Percentiles rank a stretch among this genome's conserved stretches.
phyloP scores from a whole-genome alignment of 35 echinoderm and acorn worm species.

The Diadema setosum region DNA sequence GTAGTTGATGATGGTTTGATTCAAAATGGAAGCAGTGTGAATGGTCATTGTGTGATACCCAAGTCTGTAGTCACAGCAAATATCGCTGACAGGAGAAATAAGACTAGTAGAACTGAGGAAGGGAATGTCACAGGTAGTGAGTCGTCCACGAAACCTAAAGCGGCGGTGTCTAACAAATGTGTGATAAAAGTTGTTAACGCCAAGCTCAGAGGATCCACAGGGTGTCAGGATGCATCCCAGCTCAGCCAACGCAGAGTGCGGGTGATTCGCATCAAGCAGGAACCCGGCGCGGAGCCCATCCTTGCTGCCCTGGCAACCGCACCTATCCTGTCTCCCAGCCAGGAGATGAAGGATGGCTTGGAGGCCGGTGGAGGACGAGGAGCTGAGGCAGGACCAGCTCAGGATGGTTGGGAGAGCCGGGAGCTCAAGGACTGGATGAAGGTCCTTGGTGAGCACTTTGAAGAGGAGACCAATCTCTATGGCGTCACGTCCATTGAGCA shows the following conservation, averaged over 20 bases:
- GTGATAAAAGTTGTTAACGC: neutral
- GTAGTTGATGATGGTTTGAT: neutral
- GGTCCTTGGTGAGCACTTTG: neutral
- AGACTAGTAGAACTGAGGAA: too few species aligned
- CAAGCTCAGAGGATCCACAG: neutral
- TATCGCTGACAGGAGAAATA: too few species aligned
- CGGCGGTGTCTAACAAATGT: neutral
- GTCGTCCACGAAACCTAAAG: neutral
- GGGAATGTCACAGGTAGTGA: too few species aligned
- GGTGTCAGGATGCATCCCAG: neutral
- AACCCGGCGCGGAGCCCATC: neutral
- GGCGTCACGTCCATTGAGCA: conserved; percentile 71
- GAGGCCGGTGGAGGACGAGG: neutral
- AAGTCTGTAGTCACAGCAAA: neutral
- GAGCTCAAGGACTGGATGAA: conserved; percentile 5
- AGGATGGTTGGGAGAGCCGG: conserved; percentile 1
- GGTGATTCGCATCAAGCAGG: conserved; percentile 33
- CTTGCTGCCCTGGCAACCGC: neutral
- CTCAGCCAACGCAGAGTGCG: neutral
- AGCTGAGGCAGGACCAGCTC: neutral
- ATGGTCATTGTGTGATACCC: neutral
- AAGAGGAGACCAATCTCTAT: conserved; percentile 36
- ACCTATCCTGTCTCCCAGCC: neutral
- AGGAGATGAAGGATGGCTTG: neutral
- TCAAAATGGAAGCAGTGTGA: neutral